Base-by-base conservation (phyloP, 2,888 invertebrate species). In the Ophioninae sp. region DNA sequence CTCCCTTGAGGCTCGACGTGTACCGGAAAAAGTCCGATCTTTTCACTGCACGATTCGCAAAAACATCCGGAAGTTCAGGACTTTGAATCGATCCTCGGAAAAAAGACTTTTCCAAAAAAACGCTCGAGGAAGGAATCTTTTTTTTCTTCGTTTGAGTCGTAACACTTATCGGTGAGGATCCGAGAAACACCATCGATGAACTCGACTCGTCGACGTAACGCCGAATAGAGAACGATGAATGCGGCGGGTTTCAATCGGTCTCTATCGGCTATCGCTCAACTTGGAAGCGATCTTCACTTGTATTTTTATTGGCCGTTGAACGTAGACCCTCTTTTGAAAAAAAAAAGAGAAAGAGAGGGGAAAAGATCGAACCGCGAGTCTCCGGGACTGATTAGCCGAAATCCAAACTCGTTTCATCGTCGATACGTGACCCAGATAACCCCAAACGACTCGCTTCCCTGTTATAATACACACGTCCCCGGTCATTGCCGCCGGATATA, bases 351-450 rank as follows among this genome's bases (percentile, higher is more conserved):
- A 3, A 51, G 44, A 82, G 58, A 63, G 63, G 51, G 51, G 81
- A 64, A 71, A 74, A 85, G 85, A 79, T 87, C 84, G 84, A 84
- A 84, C 84, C 44, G 76, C 61, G 67, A 73, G 82, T 2, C 67
- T 82, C 77, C 69, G 73, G 65, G 68, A 69, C 84, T 83, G 92
- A 92, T 92, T 91, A 91, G 89, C 90, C 91, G 89, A 92, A 92
- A 90, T 89, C 87, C 90, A 86, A 88, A 90, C 88, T 90, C 91
- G 90, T 91, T 92, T 91, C 90, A 91, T 92, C 88, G 87, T 87
- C 87, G 89, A 88, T 89, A 89, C 90, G 91, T 92, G 91, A 90
- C 90, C 87, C 88, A 88, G 88, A 88, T 84, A 84, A 84, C 84
- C 84, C 82, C 79, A 72, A 61, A 67, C 61, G 30, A 30, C 22